A percentile compares a stretch with the other conserved stretches of the same genome.
Conservation (phyloP, 2,888 invertebrate species). For the Cremastobaeus sp. region DNA sequence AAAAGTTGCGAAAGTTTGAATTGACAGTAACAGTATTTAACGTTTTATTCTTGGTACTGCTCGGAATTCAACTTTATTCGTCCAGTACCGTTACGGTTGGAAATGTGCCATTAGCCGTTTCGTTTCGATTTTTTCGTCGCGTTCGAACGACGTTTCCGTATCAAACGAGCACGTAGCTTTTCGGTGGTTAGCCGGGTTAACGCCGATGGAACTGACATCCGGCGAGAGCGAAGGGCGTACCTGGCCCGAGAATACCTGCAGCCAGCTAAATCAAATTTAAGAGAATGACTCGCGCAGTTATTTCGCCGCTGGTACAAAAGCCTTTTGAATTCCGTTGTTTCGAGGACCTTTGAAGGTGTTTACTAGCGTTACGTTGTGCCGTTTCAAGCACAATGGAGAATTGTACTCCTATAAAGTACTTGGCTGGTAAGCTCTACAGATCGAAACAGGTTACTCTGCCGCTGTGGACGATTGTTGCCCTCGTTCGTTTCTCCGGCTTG, state of each 20-base stretch:
- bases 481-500: conserved; percentile 44
- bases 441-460: conserved; percentile 52
- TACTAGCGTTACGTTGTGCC: conserved; percentile 59
- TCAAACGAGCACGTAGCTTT: conserved; percentile 25
- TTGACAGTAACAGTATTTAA: conserved; percentile 16
- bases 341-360: conserved; percentile 72
- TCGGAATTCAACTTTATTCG: conserved; percentile 17
- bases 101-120: conserved; percentile 10
- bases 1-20: no score
- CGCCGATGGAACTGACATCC: conserved; percentile 38
- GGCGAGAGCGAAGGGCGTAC: conserved; percentile 17
- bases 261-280: conserved; percentile 74
- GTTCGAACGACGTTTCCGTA: conserved; percentile 8
- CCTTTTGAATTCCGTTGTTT: conserved; percentile 73
- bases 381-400: conserved; percentile 66
- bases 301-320: conserved; percentile 71
- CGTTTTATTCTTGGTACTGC: conserved; percentile 12
- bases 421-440: conserved; percentile 51
- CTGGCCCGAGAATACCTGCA: conserved; percentile 43
- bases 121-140: conserved; percentile 10
- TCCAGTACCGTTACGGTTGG: background rate
- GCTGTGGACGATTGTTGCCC: conserved; percentile 42
- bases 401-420: conserved; percentile 66
- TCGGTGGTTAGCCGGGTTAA: conserved; percentile 29
- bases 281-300: conserved; percentile 76